Conservation (phyloP, 2,797 vertebrate species). For the Clarias fuscus region DNA sequence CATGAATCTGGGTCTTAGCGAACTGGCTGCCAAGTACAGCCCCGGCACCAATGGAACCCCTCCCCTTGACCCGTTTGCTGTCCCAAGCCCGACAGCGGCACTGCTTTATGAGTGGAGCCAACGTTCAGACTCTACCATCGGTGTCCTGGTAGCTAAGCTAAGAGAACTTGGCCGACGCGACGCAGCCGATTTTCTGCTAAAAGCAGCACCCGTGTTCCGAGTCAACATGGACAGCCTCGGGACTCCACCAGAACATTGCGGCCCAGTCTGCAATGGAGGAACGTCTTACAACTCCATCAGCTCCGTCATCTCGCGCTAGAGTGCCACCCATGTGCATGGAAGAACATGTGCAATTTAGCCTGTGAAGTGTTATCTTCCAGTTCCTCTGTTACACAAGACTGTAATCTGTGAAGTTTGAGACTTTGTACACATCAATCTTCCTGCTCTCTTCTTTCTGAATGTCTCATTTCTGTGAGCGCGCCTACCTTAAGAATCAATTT, state of each 20-base stretch:
- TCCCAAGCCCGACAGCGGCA: slow-evolving; percentile 87
- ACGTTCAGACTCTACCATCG: slow-evolving; percentile 83
- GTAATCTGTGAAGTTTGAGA: slow-evolving; percentile 48
- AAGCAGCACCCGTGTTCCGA: slow-evolving; percentile 88
- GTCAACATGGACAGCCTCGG: slow-evolving; percentile 83
- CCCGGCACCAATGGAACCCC: slow-evolving; percentile 73
- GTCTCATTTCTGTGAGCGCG: slow-evolving; percentile 59
- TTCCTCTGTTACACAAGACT: slow-evolving; percentile 39
- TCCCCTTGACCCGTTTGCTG: slow-evolving; percentile 58
- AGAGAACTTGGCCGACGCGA: slow-evolving; percentile 93
- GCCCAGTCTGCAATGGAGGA: slow-evolving; percentile 90
- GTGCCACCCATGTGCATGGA: slow-evolving; percentile 29
- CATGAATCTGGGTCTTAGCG: slow-evolving; percentile 94
- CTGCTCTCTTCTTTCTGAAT: slow-evolving; percentile 48
- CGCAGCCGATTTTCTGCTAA: slow-evolving; percentile 92
- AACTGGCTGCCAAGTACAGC: slow-evolving; percentile 92
- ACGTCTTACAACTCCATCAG: slow-evolving; percentile 97
- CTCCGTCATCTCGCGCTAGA: slow-evolving; percentile 94
- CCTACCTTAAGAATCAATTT: slow-evolving; percentile 35
- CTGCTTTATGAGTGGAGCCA: slow-evolving; percentile 90
- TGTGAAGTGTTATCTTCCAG: slow-evolving; percentile 39
- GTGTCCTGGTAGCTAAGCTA: slow-evolving; percentile 87
- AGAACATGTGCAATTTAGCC: slow-evolving; percentile 55
- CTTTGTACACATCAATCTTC: slow-evolving; percentile 36
- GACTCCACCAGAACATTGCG: slow-evolving; percentile 76